These are phyloP conservation scores for Holothuria leucospilota DNA, from an alignment of 53 echinoderm and acorn worm genomes.

Conservation along the genomic window DNA sequence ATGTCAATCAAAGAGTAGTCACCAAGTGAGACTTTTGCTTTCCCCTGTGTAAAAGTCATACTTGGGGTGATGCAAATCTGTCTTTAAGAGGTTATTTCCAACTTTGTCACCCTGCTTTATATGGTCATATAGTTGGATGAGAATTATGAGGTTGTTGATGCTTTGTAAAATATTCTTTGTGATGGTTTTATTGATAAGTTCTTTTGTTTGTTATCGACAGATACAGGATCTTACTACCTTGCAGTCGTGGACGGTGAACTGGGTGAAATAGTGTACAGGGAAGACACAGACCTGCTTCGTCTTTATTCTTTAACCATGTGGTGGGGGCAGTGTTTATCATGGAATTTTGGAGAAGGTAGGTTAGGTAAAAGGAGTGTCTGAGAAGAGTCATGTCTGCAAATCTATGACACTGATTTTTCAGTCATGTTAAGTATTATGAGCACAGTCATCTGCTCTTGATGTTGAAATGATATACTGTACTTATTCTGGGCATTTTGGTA, in stretches of 20 bases:
- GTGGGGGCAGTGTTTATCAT: conserved; percentile 94
- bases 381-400: not conserved
- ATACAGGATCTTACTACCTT: conserved; percentile 78
- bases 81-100: too few species aligned
- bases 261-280: conserved; percentile 67
- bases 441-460: not conserved
- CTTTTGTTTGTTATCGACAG: conserved; percentile 37
- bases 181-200: too few species aligned
- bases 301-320: conserved; percentile 81
- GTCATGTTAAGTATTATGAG: not conserved
- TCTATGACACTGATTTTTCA: not conserved
- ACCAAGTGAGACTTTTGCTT: too few species aligned
- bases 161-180: too few species aligned
- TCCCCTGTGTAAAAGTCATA: too few species aligned
- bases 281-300: conserved; percentile 56
- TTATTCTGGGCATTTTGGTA: too few species aligned
- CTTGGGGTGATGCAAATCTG: too few species aligned
- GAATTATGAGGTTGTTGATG: too few species aligned
- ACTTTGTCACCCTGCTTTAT: too few species aligned
- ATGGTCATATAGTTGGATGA: too few species aligned
- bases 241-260: conserved; percentile 83
- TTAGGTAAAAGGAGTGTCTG: not conserved
- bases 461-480: too few species aligned
- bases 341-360: conserved; percentile 70
- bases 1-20: too few species aligned